These are phyloP conservation scores for Lucinisca nassula DNA, from an alignment of 2,888 invertebrate genomes.

Conservation along the genomic window DNA sequence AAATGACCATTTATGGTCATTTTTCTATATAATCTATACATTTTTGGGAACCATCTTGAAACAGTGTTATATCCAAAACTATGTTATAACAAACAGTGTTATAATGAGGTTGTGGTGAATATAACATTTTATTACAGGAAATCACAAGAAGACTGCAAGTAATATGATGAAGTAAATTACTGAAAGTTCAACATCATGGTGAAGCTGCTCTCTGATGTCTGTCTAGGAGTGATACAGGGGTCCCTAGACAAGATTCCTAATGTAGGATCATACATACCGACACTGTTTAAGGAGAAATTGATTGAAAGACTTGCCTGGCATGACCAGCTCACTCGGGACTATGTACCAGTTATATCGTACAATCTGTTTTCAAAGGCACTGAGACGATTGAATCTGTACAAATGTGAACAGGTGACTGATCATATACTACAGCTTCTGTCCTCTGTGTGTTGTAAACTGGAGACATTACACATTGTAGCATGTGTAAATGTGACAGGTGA, in stretches of 20 bases:
- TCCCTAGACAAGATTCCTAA: conserved; percentile 77
- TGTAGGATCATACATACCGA: conserved; percentile 76
- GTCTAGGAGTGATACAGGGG: conserved; percentile 78
- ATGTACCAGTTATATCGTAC: conserved; percentile 76
- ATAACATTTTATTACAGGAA: too few species aligned
- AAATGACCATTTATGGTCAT: too few species aligned
- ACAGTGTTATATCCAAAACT: too few species aligned
- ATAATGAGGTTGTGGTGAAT: too few species aligned
- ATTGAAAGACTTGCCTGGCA: conserved; percentile 81
- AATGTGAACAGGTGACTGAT: conserved; percentile 83
- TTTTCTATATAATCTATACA: too few species aligned
- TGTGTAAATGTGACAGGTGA: conserved; percentile 82
- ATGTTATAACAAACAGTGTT: too few species aligned
- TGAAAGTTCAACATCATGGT: conserved; percentile 76
- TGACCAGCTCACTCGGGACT: conserved; percentile 75
- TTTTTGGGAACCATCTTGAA: too few species aligned
- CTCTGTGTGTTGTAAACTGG: conserved; percentile 75
- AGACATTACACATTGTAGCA: conserved; percentile 75
- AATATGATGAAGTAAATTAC: too few species aligned
- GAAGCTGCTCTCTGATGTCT: conserved; percentile 81
- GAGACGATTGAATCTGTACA: conserved; percentile 77
- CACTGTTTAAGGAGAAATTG: conserved; percentile 82
- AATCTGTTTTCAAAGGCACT: conserved; percentile 77
- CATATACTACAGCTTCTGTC: conserved; percentile 74
- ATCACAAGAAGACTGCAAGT: too few species aligned